phyloP scores from a whole-genome alignment of 2,888 invertebrate species.

The Trimorus sp. region DNA sequence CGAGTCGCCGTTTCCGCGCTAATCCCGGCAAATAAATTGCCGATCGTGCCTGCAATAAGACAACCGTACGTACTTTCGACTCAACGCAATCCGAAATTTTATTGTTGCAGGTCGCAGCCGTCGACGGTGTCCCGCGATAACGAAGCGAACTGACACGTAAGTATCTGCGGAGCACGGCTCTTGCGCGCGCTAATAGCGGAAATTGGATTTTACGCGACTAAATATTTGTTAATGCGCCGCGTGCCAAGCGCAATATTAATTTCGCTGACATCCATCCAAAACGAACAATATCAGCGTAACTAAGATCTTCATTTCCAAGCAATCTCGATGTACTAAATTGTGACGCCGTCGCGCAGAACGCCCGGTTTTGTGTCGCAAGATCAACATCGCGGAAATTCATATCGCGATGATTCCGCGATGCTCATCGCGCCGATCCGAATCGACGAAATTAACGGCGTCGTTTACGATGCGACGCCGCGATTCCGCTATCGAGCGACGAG shows the following conservation, averaged over 20 bases:
- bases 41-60: constrained; percentile 36
- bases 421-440: constrained; percentile 12
- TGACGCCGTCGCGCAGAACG: constrained; percentile 18
- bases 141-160: constrained; percentile 28
- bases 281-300: constrained; percentile 24
- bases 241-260: constrained; percentile 22
- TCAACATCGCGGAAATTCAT: constrained; percentile 33
- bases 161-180: background rate
- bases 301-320: constrained; percentile 37
- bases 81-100: constrained; percentile 39
- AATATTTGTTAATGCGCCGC: constrained; percentile 34
- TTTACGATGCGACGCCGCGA: background rate
- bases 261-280: constrained; percentile 26
- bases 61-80: constrained; percentile 14
- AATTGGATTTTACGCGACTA: constrained; percentile 34
- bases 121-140: constrained; percentile 8
- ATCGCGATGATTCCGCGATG: constrained; percentile 9
- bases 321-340: constrained; percentile 43
- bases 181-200: constrained; percentile 17
- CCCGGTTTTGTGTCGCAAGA: constrained; percentile 18
- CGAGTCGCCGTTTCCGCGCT: constrained; percentile 33
- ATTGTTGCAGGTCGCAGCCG: constrained; percentile 35
- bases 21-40: constrained; percentile 51
- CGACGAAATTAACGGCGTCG: constrained; percentile 10
- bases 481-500: background rate